phyloP scores from a whole-genome alignment of 53 echinoderm and acorn worm genomes.

The Echinometra lucunter region DNA sequence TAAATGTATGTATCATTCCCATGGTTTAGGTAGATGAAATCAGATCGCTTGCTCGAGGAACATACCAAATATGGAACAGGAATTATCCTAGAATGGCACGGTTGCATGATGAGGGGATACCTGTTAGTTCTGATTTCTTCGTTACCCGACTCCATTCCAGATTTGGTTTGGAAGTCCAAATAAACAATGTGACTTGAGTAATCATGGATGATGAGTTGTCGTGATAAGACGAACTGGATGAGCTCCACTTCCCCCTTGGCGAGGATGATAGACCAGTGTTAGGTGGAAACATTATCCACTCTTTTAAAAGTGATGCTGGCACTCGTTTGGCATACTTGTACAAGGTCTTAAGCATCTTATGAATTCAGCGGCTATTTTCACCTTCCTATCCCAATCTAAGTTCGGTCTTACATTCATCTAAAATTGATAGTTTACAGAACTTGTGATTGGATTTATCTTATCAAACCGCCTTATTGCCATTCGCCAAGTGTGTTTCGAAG shows the following conservation, averaged over 20 bases:
- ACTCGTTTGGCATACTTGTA: too few relatives aligned
- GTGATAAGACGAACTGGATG: constrained; percentile 41
- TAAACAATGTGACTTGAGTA: constrained; percentile 49
- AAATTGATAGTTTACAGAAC: too few relatives aligned
- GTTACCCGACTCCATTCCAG: constrained; percentile 18
- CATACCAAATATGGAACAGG: not conserved
- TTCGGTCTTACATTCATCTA: too few relatives aligned
- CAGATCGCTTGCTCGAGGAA: not conserved
- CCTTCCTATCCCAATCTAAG: too few relatives aligned
- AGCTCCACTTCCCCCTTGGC: not conserved
- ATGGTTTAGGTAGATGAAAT: not conserved
- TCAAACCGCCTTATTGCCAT: too few relatives aligned
- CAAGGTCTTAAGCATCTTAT: too few relatives aligned
- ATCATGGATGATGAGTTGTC: constrained; percentile 45
- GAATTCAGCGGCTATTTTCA: too few relatives aligned
- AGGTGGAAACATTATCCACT: not conserved
- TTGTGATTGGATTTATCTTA: too few relatives aligned
- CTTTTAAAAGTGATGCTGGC: too few relatives aligned
- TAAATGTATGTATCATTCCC: not conserved
- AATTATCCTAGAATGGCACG: not conserved
- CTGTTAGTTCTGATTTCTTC: not conserved
- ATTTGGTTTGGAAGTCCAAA: constrained; percentile 49
- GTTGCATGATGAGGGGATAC: not conserved
- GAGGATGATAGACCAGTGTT: not conserved
- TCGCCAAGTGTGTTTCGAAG: too few relatives aligned